Percentiles rank a stretch among this genome's conserved stretches.
Conservation (phyloP, 2,888 invertebrate species). For the Bellardia bayeri region DNA sequence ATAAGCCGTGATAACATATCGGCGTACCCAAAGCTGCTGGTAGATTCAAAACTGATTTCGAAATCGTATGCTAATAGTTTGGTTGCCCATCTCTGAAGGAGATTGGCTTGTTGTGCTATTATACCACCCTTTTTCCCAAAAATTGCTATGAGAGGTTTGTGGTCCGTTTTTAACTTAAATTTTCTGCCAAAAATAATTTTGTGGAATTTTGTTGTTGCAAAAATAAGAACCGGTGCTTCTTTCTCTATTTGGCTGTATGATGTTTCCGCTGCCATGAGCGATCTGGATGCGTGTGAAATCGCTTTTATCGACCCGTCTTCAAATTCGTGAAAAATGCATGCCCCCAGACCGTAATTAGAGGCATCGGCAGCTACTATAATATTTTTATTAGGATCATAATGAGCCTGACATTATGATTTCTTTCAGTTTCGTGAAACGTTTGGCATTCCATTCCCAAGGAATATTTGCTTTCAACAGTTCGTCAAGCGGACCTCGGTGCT, state of each 20-base stretch:
- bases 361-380: conserved; percentile 72
- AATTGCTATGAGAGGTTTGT: conserved; percentile 31
- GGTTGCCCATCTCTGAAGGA: conserved; percentile 17
- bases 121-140: conserved; percentile 22
- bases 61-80: conserved; percentile 25
- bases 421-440: conserved; percentile 39
- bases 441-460: conserved; percentile 38
- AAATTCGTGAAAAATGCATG: conserved; percentile 71
- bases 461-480: conserved; percentile 45
- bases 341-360: conserved; percentile 70
- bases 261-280: conserved; percentile 76
- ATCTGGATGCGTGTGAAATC: conserved; percentile 75
- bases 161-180: conserved; percentile 76
- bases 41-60: conserved; percentile 24
- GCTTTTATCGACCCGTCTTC: conserved; percentile 77
- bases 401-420: conserved; percentile 53
- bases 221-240: too few relatives aligned
- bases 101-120: conserved; percentile 24
- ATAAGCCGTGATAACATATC: conserved; percentile 19
- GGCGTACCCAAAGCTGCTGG: conserved; percentile 13
- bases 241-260: conserved; percentile 73
- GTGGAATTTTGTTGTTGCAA: conserved; percentile 71
- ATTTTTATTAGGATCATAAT: conserved; percentile 65
- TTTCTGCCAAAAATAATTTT: conserved; percentile 52
- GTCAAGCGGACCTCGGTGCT: conserved; percentile 61